A percentile compares a stretch with the other conserved stretches of the same genome.
phyloP scores from a whole-genome alignment of 2,113 vertebrate genomes.

The Toxotes jaculatrix region DNA sequence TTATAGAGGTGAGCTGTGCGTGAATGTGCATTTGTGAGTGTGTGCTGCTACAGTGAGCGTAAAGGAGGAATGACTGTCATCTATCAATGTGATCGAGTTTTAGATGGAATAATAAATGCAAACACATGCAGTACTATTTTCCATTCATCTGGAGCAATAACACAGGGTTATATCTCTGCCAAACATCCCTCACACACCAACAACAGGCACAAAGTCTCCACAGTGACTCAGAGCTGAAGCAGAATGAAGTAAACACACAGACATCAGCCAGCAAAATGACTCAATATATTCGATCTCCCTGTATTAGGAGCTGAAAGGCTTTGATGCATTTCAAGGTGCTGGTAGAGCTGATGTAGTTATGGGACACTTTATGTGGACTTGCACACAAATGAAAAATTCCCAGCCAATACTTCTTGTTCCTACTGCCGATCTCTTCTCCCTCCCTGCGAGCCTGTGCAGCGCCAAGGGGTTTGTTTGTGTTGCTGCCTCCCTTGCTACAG shows the following conservation, averaged over 20 bases:
- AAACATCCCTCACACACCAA: conserved; percentile 24
- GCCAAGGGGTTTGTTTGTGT: conserved; percentile 62
- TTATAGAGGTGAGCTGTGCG: conserved; percentile 13
- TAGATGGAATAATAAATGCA: conserved; percentile 66
- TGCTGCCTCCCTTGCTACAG: conserved; percentile 45
- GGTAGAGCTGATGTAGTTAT: neutral
- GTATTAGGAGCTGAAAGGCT: conserved; percentile 19
- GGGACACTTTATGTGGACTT: conserved; percentile 32
- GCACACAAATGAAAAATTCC: conserved; percentile 44
- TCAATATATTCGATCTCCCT: conserved; percentile 30
- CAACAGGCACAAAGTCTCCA: conserved; percentile 24
- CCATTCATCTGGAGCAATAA: conserved; percentile 57
- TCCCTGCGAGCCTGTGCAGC: neutral
- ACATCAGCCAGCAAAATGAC: conserved; percentile 10
- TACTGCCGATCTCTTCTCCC: conserved; percentile 27
- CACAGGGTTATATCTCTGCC: conserved; percentile 33
- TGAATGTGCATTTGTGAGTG: conserved; percentile 8
- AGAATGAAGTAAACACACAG: conserved; percentile 26
- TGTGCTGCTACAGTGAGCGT: conserved; percentile 37
- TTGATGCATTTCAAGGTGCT: conserved; percentile 17
- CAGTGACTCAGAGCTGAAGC: conserved; percentile 10
- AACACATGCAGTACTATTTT: conserved; percentile 25
- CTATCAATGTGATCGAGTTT: conserved; percentile 65
- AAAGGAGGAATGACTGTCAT: conserved; percentile 63
- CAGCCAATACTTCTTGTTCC: conserved; percentile 17